Percentiles rank a stretch among this genome's conserved stretches.
phyloP scores from a whole-genome alignment of 2,113 vertebrate genomes.

The Ophiodon elongatus region DNA sequence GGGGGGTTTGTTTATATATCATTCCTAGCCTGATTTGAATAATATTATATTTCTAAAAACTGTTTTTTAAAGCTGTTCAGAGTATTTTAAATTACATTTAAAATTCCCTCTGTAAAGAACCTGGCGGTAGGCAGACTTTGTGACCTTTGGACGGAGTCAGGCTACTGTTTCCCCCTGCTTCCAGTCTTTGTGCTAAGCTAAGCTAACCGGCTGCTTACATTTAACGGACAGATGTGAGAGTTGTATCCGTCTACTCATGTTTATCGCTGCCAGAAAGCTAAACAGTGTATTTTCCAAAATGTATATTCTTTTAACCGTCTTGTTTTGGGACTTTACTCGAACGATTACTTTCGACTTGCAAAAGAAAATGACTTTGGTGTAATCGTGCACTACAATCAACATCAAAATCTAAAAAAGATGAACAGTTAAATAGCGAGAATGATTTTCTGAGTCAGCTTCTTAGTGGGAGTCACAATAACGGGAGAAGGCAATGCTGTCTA shows the following conservation, averaged over 20 bases:
- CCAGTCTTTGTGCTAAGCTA: slow-evolving; percentile 1
- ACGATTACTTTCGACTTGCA: neutral
- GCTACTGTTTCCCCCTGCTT: neutral
- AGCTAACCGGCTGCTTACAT: neutral
- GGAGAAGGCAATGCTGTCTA: slow-evolving; percentile 47
- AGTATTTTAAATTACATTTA: too few relatives aligned
- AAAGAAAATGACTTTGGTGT: neutral
- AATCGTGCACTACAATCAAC: neutral
- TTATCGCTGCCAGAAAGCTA: neutral
- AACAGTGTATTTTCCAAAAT: neutral
- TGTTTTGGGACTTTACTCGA: neutral
- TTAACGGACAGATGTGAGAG: neutral
- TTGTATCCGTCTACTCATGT: neutral
- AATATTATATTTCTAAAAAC: too few relatives aligned
- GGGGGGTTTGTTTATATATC: too few relatives aligned
- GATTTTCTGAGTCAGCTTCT: slow-evolving; percentile 21
- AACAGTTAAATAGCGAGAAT: neutral
- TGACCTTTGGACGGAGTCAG: neutral
- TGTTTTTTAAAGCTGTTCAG: too few relatives aligned
- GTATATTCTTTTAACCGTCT: neutral
- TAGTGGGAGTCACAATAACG: slow-evolving; percentile 39
- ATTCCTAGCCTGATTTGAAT: too few relatives aligned
- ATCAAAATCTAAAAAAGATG: neutral
- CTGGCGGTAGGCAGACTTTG: too few relatives aligned
- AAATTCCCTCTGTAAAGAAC: too few relatives aligned